Evolutionary conservation across 1,140 invertebrate species (phyloP).

Genomic region (Rhopalosiphum padi): DNA sequence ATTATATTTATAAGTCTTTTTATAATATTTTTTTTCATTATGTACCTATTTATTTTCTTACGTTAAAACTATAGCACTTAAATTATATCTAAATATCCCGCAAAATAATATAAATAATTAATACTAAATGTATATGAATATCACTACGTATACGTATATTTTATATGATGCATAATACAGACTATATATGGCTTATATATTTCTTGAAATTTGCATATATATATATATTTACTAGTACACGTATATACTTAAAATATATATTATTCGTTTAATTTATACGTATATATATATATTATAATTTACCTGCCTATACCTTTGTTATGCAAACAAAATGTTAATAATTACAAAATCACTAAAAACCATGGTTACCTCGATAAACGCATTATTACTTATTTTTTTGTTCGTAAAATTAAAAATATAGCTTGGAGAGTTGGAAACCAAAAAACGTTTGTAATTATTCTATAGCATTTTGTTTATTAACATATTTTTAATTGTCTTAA

Average conservation of each 20-base stretch:
- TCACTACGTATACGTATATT: no score
- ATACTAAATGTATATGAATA: no score
- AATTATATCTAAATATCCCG: no score
- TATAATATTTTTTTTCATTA: neutral
- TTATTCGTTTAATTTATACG: neutral
- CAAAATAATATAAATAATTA: no score
- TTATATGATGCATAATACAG: no score
- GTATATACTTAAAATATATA: neutral
- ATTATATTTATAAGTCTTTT: neutral
- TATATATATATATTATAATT: neutral
- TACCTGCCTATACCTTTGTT: neutral
- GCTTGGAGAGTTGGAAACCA: neutral
- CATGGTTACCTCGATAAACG: neutral
- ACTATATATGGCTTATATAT: no score
- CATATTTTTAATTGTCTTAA: neutral
- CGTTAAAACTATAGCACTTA: neutral
- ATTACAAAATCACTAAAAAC: neutral
- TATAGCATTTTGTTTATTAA: neutral
- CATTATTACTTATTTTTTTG: neutral
- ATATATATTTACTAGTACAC: neutral
- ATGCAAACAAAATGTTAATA: neutral
- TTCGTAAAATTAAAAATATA: no score
- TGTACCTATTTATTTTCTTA: neutral
- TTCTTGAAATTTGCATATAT: no score
- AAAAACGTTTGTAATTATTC: neutral